Percentiles rank a stretch among this genome's conserved stretches.
These are phyloP conservation scores for Cygnus buccinator DNA, from an alignment of 2,113 vertebrate species.

Conservation along the genomic window DNA sequence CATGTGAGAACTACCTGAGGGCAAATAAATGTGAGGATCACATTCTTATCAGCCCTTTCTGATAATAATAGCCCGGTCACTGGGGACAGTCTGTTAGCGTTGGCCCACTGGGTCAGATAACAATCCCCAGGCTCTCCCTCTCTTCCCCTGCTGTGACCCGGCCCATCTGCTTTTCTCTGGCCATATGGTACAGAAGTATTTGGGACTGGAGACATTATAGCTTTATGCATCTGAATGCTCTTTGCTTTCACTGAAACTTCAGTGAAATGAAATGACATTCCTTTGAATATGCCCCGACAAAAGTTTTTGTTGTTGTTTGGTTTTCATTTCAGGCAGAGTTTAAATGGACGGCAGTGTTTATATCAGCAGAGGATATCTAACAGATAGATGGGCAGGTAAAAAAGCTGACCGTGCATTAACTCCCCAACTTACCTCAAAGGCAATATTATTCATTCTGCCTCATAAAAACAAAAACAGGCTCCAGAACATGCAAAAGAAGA, in stretches of 20 bases:
- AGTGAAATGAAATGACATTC: constrained; percentile 6
- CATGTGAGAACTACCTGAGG: constrained; percentile 55
- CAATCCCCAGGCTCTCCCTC: constrained; percentile 32
- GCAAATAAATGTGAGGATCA: constrained; percentile 38
- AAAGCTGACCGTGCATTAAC: background rate
- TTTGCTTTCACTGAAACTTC: constrained; percentile 40
- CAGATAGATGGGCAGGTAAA: background rate
- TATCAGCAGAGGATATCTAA: background rate
- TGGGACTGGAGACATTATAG: constrained; percentile 32
- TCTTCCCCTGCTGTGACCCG: constrained; percentile 68
- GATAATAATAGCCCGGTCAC: constrained; percentile 37
- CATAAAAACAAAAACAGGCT: background rate
- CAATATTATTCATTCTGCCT: background rate
- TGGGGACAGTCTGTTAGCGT: constrained; percentile 39
- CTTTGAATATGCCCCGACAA: constrained; percentile 29
- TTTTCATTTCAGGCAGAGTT: background rate
- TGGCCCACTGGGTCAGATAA: constrained; percentile 63
- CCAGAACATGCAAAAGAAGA: background rate
- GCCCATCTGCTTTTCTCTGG: constrained; percentile 76
- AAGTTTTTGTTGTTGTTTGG: background rate
- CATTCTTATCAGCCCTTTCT: constrained; percentile 27
- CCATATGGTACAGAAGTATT: constrained; percentile 70
- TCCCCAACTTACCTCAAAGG: background rate
- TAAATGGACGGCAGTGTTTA: background rate
- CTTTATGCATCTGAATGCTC: constrained; percentile 54